Conservation (phyloP, 2,797 vertebrate genomes). For the Sarcoramphus papa region DNA sequence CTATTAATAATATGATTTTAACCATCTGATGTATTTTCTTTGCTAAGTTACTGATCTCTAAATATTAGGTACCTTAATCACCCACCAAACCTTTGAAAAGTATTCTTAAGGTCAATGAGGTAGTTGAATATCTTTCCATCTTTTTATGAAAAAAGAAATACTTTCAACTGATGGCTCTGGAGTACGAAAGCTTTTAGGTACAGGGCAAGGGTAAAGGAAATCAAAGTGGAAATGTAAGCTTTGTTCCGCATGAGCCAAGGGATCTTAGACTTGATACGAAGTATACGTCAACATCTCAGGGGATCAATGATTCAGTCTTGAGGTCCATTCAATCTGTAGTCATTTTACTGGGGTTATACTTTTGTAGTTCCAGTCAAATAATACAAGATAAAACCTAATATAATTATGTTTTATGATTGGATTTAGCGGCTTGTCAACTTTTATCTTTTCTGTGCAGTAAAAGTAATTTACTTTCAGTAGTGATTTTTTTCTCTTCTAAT, state of each 20-base stretch:
- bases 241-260: background rate
- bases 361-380: background rate
- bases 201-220: background rate
- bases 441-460: background rate
- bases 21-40: background rate
- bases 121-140: background rate
- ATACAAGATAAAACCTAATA: background rate
- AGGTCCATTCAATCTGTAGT: background rate
- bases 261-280: background rate
- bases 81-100: background rate
- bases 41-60: background rate
- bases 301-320: background rate
- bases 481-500: background rate
- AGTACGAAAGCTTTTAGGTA: background rate
- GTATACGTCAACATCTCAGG: background rate
- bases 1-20: background rate
- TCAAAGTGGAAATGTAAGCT: conserved; percentile 16
- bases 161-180: background rate
- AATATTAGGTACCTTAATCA: background rate
- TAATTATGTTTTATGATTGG: background rate
- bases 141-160: background rate
- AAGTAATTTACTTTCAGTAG: background rate
- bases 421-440: background rate
- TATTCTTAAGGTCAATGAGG: background rate
- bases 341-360: background rate